Conservation (phyloP, 2,888 invertebrate genomes). For the Euphydryas editha region DNA sequence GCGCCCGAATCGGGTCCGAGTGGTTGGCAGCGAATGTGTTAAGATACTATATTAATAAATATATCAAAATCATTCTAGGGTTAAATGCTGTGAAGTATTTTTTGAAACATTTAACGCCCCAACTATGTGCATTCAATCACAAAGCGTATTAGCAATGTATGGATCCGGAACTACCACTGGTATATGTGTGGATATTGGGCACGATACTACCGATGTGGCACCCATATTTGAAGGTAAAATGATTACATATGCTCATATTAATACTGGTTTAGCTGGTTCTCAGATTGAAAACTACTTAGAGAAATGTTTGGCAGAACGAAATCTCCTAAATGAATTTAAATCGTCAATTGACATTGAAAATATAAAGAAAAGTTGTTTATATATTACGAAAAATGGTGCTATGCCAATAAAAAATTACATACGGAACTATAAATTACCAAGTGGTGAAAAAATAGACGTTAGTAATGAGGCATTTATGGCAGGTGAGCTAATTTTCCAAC, state of each 20-base stretch:
- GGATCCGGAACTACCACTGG: constrained; percentile 69
- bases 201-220: constrained; percentile 56
- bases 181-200: constrained; percentile 67
- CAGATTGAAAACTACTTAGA: constrained; percentile 54
- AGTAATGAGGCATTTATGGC: constrained; percentile 60
- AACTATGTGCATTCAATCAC: constrained; percentile 63
- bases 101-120: constrained; percentile 70
- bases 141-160: constrained; percentile 62
- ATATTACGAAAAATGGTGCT: constrained; percentile 52
- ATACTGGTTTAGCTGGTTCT: constrained; percentile 56
- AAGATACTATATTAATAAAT: neutral
- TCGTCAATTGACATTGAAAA: constrained; percentile 49
- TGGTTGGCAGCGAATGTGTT: no score
- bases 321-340: constrained; percentile 45
- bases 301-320: constrained; percentile 48
- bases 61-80: constrained; percentile 50
- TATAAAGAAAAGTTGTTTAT: constrained; percentile 52
- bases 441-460: constrained; percentile 57
- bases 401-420: constrained; percentile 45
- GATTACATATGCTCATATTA: constrained; percentile 60
- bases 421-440: constrained; percentile 51
- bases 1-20: no score
- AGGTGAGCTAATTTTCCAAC: constrained; percentile 63
- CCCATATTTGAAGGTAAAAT: constrained; percentile 69
- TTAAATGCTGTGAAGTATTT: constrained; percentile 68